A percentile compares a stretch with the other conserved stretches of the same genome.
Evolutionary conservation across 1,140 invertebrate genomes (phyloP).

Genomic region (Asbolus verrucosus): DNA sequence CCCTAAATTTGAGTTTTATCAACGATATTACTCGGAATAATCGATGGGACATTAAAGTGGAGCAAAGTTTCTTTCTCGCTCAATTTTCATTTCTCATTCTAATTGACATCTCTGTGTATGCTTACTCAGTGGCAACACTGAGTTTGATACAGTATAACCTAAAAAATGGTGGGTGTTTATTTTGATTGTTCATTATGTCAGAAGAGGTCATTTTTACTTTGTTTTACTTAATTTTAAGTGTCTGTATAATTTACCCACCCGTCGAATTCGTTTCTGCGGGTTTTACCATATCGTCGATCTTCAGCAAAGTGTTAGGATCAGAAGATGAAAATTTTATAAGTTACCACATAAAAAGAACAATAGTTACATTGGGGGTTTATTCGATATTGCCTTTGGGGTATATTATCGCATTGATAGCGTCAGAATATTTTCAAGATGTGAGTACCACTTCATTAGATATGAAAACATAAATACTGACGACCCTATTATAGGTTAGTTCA

Average conservation of each 20-base stretch:
- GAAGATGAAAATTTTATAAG: constrained; percentile 77
- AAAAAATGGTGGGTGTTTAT: constrained; percentile 14
- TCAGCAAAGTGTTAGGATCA: constrained; percentile 73
- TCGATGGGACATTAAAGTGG: too few species aligned
- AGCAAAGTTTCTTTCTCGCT: too few species aligned
- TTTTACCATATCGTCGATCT: constrained; percentile 77
- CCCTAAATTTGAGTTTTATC: too few species aligned
- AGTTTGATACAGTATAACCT: neutral
- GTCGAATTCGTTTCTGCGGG: constrained; percentile 81
- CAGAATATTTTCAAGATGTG: constrained; percentile 12
- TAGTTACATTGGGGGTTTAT: constrained; percentile 76
- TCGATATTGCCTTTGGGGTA: constrained; percentile 78
- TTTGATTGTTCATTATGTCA: constrained; percentile 25
- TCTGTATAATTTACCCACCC: constrained; percentile 80
- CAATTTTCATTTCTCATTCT: too few species aligned
- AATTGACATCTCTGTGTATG: too few species aligned
- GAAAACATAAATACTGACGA: neutral
- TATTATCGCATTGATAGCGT: constrained; percentile 56
- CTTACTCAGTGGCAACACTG: constrained; percentile 13
- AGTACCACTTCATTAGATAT: constrained; percentile 20
- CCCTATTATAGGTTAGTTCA: constrained; percentile 61
- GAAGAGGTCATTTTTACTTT: constrained; percentile 70
- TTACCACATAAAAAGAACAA: constrained; percentile 78
- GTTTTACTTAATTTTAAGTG: constrained; percentile 76
- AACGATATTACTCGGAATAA: too few species aligned